Evolutionary conservation across 2,888 invertebrate genomes (phyloP).

Genomic region (Diachrysia chrysitis): DNA sequence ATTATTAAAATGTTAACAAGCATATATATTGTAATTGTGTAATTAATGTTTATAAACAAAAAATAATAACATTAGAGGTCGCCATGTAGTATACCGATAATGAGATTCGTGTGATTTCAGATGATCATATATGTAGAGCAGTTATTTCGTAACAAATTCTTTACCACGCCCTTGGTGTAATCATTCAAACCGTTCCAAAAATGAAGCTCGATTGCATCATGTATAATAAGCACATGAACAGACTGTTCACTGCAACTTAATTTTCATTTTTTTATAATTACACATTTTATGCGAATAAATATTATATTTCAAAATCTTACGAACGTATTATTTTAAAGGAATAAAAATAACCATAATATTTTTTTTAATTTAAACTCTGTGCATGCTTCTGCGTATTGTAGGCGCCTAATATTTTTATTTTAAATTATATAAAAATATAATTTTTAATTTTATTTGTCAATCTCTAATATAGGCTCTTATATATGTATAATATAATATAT

Average conservation of each 20-base stretch:
- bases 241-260: not conserved
- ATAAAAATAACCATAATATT: too few relatives aligned
- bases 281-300: too few relatives aligned
- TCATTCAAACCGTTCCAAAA: not conserved
- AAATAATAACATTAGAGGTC: constrained; percentile 4
- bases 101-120: not conserved
- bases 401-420: too few relatives aligned
- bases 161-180: not conserved
- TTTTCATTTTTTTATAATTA: too few relatives aligned
- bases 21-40: not conserved
- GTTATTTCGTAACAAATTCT: constrained; percentile 1
- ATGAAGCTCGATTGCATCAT: not conserved
- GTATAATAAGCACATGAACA: not conserved
- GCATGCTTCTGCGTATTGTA: too few relatives aligned
- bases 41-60: not conserved
- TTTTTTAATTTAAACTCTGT: too few relatives aligned
- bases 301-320: too few relatives aligned
- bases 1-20: not conserved
- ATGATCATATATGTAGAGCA: not conserved
- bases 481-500: too few relatives aligned
- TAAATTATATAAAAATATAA: too few relatives aligned
- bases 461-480: too few relatives aligned
- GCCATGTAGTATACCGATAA: not conserved
- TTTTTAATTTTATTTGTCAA: too few relatives aligned
- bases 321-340: too few relatives aligned